Base-by-base conservation (phyloP, 1,140 invertebrate genomes). In the Frieseomelitta varia region DNA sequence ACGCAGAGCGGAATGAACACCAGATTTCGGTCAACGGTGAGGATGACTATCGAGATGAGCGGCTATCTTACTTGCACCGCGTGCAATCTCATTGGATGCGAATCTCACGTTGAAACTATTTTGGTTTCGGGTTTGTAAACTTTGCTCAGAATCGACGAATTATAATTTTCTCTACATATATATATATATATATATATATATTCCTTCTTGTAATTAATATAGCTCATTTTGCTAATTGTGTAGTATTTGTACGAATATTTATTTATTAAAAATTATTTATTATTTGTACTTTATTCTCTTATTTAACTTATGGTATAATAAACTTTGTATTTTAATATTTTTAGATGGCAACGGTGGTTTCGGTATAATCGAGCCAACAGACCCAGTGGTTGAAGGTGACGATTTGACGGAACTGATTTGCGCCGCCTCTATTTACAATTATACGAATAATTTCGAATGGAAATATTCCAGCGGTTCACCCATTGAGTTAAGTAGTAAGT, bases 381-480 rank as follows among this genome's bases (percentile, higher is more conserved):
- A 91, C 10, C 84, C 92, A 63, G 92, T 96, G 19, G 95, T 95
- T 2, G 92, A 90, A 51, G 96, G 95, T 2, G 96, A 97, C 83
- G 86, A 95, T 69, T 69, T 96, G n/a, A n/a, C n/a, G 8, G 92
- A 87, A 47, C 75, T 96, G 4, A 94, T 92, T 14, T 97, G 96
- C 88, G 95, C 94, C 10, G 96, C 95, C 6, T 94, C 96, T 4
- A 91, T 95, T 47, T 96, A 96, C 77, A 95, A 96, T 87, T 96
- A 94, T 61, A 92, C 94, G 11, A 84, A 91, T 39, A 81, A 93
- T 4, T 84, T 96, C 19, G 68, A 86, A 47, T 96, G 95, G 96
- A 90, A 85, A 30, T 75, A 92, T 34, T 72, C 85, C 4, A 68
- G 82, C 27, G 34, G 87, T 11, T 27, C 24, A 14, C 47, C 74